Evolutionary conservation across 35 echinoderm and acorn worm species (phyloP), one percentile per base, ranked within the genome.

Genomic region (Ophiothrix spiculata): DNA sequence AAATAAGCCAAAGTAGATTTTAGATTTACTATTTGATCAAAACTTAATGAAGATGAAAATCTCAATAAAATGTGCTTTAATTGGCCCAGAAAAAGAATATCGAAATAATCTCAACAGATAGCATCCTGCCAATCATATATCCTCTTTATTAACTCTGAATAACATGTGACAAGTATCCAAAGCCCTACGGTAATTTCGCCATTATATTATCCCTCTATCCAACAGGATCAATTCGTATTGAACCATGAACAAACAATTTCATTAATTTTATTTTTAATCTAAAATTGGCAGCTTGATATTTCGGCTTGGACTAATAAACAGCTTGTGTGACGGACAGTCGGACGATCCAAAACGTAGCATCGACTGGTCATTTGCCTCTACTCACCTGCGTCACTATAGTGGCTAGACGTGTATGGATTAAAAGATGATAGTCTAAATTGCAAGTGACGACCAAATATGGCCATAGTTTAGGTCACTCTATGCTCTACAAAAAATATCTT

Each of bases 381-480:
- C n/a, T n/a, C 2, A 69, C 25, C 10, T 69, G 29, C 60, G 60
- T 25, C 60, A 69, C 60, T 2, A 25, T n/a, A n/a, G 29, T 21
- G 60, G 23, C 60, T 69, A 69, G 60, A 69, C 60, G 29, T 69
- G 60, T 4, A 15, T 15, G 60, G 4, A 69, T 69, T 69, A 69
- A 69, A 69, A 69, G 25, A 69, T 28, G 60, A 69, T 69, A 69
- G 60, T 69, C 16, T 69, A 69, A 69, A 69, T 69, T 69, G 25
- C 23, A 69, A 12, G 60, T 2, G 60, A 69, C 60, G 23, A 25
- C 10, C 25, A 69, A 69, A 69, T n/a, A 28, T 69, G 3, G 17
- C 60, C n/a, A 25, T 54, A 25, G 60, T 28, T 69, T 69, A 28
- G 60, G 60, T 69, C 60, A n/a, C 29, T 15, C 29, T 28, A 25